Evolutionary conservation across 2,888 invertebrate species (phyloP).

Genomic region (Erpobdella octoculata): DNA sequence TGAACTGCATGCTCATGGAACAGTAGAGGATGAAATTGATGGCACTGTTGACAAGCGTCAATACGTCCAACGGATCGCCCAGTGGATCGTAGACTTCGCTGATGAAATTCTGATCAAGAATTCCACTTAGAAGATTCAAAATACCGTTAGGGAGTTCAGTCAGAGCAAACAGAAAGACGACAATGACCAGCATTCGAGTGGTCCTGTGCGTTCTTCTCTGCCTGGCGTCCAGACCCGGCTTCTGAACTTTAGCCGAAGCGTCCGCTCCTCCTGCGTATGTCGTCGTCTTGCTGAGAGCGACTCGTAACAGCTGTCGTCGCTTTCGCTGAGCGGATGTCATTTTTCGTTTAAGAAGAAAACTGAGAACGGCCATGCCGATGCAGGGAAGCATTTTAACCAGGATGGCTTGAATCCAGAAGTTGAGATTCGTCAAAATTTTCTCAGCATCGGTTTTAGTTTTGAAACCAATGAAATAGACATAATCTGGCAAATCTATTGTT

Average conservation of each 20-base stretch:
- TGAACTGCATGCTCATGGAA: constrained; percentile 85
- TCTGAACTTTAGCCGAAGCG: constrained; percentile 29
- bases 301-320: constrained; percentile 41
- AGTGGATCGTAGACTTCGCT: constrained; percentile 57
- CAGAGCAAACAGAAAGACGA: constrained; percentile 76
- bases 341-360: constrained; percentile 51
- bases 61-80: constrained; percentile 75
- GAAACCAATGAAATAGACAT: constrained; percentile 52
- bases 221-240: constrained; percentile 38
- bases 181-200: constrained; percentile 78
- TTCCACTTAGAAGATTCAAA: constrained; percentile 66
- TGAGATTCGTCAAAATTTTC: constrained; percentile 56
- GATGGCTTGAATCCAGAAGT: constrained; percentile 86
- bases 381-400: constrained; percentile 85
- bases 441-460: constrained; percentile 46
- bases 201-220: constrained; percentile 61
- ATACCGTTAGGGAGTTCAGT: constrained; percentile 79
- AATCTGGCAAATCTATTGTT: neutral
- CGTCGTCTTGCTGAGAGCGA: neutral
- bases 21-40: constrained; percentile 89
- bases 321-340: constrained; percentile 50
- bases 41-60: constrained; percentile 81
- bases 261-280: neutral
- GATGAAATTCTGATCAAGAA: constrained; percentile 61
- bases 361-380: constrained; percentile 68